A percentile compares a stretch with the other conserved stretches of the same genome.
Evolutionary conservation across 2,113 vertebrate species (phyloP).

Genomic region (Bothrops jararaca): DNA sequence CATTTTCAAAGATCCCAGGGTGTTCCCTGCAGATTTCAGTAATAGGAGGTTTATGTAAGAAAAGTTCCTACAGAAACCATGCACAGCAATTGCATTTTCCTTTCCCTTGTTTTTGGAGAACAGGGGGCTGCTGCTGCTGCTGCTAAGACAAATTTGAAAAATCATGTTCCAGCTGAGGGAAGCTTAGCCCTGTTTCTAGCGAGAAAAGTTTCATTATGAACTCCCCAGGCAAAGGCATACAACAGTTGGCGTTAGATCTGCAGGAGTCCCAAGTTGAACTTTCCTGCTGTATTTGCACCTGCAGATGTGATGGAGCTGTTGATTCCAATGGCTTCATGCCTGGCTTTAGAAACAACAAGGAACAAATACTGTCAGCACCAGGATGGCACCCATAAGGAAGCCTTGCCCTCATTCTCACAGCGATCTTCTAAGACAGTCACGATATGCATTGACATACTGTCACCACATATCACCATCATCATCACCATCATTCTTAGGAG

Average conservation of each 20-base stretch:
- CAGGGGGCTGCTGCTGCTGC: fast-evolving
- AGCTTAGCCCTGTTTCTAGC: conserved; percentile 7
- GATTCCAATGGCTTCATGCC: not conserved
- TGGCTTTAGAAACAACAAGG: not conserved
- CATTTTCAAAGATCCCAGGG: not conserved
- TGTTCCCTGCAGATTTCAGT: not conserved
- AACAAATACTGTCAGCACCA: not conserved
- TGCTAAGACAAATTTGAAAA: conserved; percentile 18
- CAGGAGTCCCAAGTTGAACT: conserved; percentile 28
- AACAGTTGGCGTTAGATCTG: conserved; percentile 1
- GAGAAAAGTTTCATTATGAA: not conserved
- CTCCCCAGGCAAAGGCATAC: not conserved
- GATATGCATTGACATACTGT: not conserved
- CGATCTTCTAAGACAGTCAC: not conserved
- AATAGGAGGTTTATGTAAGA: not conserved
- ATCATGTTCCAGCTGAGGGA: conserved; percentile 7
- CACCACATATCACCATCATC: not conserved
- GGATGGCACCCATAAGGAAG: not conserved
- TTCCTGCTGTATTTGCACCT: not conserved
- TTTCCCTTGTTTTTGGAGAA: not conserved
- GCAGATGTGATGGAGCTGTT: not conserved
- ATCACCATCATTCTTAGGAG: not conserved
- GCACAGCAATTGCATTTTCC: not conserved
- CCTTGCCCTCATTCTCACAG: not conserved
- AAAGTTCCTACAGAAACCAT: not conserved